Conservation (phyloP, 2,113 vertebrate genomes). For the Mesoclemmys tuberculata region DNA sequence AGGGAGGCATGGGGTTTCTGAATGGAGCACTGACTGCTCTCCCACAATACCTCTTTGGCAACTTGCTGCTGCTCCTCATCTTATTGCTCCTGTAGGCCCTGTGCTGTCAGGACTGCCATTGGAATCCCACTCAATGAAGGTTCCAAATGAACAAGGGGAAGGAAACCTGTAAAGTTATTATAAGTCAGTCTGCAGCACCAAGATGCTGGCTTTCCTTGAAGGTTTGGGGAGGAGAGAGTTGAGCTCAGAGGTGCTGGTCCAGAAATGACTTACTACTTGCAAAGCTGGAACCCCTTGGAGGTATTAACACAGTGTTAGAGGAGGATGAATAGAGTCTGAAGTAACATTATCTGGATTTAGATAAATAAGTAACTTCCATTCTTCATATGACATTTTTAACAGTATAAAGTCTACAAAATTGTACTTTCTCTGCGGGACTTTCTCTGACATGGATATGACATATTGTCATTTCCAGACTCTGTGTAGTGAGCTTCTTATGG, state of each 20-base stretch:
- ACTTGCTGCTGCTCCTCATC: neutral
- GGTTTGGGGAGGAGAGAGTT: neutral
- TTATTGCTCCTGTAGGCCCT: neutral
- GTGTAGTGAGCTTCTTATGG: no score
- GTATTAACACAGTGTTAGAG: no score
- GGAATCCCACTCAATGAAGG: neutral
- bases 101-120: neutral
- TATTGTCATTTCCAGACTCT: no score
- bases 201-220: neutral
- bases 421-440: no score
- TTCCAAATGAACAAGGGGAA: no score
- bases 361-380: no score
- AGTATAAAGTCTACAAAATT: no score
- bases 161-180: neutral
- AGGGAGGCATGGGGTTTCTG: neutral
- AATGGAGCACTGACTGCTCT: neutral
- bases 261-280: neutral
- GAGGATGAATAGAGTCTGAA: no score
- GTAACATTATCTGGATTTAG: no score
- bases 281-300: neutral
- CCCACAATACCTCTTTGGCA: neutral
- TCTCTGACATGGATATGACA: no score
- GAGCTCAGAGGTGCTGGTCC: neutral
- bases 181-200: neutral
- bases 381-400: no score